phyloP scores from a whole-genome alignment of 2,113 vertebrate species.

The Tringa solitaria region DNA sequence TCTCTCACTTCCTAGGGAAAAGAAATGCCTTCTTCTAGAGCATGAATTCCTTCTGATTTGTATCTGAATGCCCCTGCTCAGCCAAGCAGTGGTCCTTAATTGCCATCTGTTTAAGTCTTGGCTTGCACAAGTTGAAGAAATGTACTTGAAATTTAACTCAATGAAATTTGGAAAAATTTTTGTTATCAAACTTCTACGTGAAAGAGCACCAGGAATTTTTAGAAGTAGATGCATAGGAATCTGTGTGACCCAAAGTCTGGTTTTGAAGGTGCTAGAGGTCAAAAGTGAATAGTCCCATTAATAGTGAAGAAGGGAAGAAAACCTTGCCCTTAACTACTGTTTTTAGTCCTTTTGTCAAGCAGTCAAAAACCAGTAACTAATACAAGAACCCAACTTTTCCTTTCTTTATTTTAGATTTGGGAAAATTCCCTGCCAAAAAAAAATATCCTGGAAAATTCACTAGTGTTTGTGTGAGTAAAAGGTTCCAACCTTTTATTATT shows the following conservation, averaged over 20 bases:
- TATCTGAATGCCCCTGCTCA: not conserved
- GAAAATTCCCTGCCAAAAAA: constrained; percentile 66
- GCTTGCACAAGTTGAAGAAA: not conserved
- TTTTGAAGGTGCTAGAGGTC: not conserved
- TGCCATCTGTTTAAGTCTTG: not conserved
- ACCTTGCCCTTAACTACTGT: not conserved
- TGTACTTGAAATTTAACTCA: not conserved
- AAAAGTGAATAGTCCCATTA: not conserved
- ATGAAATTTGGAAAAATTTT: accelerated
- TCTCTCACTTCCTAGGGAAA: not conserved
- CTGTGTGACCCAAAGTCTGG: not conserved
- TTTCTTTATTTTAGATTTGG: constrained; percentile 77
- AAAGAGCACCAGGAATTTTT: not conserved
- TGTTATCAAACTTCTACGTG: not conserved
- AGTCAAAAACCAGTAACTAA: constrained; percentile 31
- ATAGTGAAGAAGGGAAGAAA: not conserved
- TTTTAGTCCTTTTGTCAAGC: not conserved
- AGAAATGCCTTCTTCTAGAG: not conserved
- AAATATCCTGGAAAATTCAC: constrained; percentile 64
- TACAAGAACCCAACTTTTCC: constrained; percentile 59
- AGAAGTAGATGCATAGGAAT: not conserved
- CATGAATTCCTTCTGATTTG: not conserved
- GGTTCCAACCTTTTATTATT: constrained; percentile 61
- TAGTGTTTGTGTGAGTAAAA: constrained; percentile 77
- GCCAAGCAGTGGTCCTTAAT: not conserved